phyloP scores from a whole-genome alignment of 1,140 invertebrate species.

The Metopolophium dirhodum region DNA sequence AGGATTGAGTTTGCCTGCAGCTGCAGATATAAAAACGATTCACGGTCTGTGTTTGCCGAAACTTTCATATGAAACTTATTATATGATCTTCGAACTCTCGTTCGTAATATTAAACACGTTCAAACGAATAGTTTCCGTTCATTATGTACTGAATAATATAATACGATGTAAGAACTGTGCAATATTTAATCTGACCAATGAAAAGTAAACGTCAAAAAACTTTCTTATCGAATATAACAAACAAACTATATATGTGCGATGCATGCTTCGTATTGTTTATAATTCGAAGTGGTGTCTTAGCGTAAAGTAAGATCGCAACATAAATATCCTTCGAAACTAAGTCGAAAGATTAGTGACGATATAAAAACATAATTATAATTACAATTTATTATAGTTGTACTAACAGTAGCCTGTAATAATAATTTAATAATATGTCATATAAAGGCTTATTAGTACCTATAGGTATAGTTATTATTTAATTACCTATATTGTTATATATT shows the following conservation, averaged over 20 bases:
- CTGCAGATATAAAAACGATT: neutral
- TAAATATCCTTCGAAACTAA: neutral
- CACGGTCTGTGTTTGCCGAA: neutral
- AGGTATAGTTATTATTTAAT: too few relatives aligned
- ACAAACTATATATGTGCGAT: neutral
- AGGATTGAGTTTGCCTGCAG: neutral
- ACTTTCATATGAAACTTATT: neutral
- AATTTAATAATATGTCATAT: neutral
- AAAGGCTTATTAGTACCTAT: neutral
- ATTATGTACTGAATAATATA: neutral
- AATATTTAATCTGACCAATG: conserved; percentile 22
- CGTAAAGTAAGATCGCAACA: neutral
- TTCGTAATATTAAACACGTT: neutral
- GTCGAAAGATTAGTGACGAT: neutral
- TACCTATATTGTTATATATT: too few relatives aligned
- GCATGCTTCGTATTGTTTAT: neutral
- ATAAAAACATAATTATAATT: neutral
- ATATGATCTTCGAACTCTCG: neutral
- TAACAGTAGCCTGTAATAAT: neutral
- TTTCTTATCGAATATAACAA: neutral
- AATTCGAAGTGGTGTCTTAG: neutral
- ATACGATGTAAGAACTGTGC: neutral
- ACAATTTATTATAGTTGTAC: neutral
- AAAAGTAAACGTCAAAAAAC: conserved; percentile 30
- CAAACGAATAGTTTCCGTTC: neutral